phyloP scores from a whole-genome alignment of 1,140 invertebrate genomes.

The Antheraea mylitta region DNA sequence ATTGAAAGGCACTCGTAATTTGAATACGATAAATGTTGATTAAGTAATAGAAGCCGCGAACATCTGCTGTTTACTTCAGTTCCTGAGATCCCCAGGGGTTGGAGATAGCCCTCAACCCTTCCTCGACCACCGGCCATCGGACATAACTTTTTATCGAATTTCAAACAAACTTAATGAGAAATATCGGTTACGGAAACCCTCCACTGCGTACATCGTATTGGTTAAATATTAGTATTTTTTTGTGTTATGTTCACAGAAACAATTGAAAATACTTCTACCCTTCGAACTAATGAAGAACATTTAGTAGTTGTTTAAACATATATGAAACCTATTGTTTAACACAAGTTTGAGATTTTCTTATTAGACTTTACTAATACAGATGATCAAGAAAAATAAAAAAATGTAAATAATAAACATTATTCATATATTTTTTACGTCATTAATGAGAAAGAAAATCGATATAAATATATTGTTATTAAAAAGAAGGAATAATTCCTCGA shows the following conservation, averaged over 20 bases:
- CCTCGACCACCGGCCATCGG: slow-evolving; percentile 62
- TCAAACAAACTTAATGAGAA: slow-evolving; percentile 72
- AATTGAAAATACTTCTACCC: slow-evolving; percentile 8
- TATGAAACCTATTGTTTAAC: not conserved
- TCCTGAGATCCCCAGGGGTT: slow-evolving; percentile 42
- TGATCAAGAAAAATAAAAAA: too few species aligned
- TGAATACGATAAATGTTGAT: slow-evolving; percentile 69
- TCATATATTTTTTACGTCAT: too few species aligned
- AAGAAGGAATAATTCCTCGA: too few species aligned
- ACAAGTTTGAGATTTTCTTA: not conserved
- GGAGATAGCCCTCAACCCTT: slow-evolving; percentile 56
- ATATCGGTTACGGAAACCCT: slow-evolving; percentile 75
- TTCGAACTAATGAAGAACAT: not conserved
- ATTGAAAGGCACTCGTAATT: slow-evolving; percentile 44
- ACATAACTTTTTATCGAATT: slow-evolving; percentile 67
- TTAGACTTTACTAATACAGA: too few species aligned
- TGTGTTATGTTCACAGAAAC: slow-evolving; percentile 21
- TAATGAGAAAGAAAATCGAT: too few species aligned
- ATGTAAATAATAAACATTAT: too few species aligned
- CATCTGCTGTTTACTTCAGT: slow-evolving; percentile 68
- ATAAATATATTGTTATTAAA: too few species aligned
- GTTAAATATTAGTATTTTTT: slow-evolving; percentile 51
- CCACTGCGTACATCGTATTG: slow-evolving; percentile 53
- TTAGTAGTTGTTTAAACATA: too few species aligned
- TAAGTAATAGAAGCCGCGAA: slow-evolving; percentile 62